Percentiles rank a stretch among this genome's conserved stretches.
Conservation (phyloP, 2,113 vertebrate genomes). For the Hemiscyllium ocellatum region DNA sequence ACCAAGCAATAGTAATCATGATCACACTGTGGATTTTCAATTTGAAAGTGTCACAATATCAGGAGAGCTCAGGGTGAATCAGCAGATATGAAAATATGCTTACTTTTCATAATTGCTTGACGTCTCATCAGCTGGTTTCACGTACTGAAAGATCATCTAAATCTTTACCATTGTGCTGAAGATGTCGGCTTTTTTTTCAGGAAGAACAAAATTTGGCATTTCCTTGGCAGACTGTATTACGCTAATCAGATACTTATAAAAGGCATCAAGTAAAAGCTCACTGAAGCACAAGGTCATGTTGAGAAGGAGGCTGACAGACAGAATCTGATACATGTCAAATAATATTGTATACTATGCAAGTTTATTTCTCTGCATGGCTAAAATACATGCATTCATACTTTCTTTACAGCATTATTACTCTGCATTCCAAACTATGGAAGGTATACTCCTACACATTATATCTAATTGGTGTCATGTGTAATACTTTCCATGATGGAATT, state of each 20-base stretch:
- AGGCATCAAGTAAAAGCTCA: background rate
- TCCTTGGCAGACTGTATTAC: background rate
- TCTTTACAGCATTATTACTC: background rate
- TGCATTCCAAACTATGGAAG: background rate
- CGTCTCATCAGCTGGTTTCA: too few relatives aligned
- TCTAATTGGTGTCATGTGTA: background rate
- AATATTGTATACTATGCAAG: background rate
- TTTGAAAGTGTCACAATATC: background rate
- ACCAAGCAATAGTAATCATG: background rate
- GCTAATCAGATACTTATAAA: background rate
- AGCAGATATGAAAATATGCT: background rate
- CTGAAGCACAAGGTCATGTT: background rate
- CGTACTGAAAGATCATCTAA: background rate
- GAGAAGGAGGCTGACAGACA: background rate
- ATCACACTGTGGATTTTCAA: background rate
- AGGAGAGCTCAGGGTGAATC: background rate
- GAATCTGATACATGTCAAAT: background rate
- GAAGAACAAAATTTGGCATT: background rate
- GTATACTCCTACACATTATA: background rate
- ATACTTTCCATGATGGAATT: slow-evolving; percentile 13
- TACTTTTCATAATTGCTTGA: background rate
- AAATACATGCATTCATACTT: background rate
- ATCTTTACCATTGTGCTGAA: background rate
- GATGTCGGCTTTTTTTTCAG: background rate
- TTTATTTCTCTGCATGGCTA: background rate